phyloP scores from a whole-genome alignment of 1,140 invertebrate species.

The Drosophila melanica region DNA sequence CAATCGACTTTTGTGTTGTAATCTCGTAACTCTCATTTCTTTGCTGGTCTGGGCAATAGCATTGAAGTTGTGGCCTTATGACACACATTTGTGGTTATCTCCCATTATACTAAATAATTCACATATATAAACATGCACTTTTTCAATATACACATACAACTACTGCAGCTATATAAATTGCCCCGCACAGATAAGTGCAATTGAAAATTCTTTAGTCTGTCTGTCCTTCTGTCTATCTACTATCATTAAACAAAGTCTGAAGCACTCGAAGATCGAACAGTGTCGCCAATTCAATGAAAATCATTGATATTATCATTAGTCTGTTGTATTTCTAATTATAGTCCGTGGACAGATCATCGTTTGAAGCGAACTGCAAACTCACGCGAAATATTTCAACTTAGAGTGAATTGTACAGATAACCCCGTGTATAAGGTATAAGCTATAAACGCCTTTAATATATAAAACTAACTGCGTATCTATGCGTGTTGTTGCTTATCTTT shows the following conservation, averaged over 20 bases:
- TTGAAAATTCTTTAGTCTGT: constrained; percentile 6
- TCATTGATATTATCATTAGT: constrained; percentile 33
- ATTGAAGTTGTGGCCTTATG: constrained; percentile 81
- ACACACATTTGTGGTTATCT: constrained; percentile 79
- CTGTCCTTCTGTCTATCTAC: constrained; percentile 25
- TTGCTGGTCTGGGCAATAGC: constrained; percentile 63
- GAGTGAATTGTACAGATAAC: constrained; percentile 22
- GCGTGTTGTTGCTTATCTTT: constrained; percentile 42
- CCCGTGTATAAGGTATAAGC: background rate
- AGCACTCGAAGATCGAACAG: constrained; percentile 2
- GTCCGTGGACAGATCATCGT: background rate
- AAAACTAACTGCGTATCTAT: constrained; percentile 26
- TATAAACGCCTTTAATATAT: constrained; percentile 3
- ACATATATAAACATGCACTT: constrained; percentile 16
- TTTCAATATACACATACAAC: background rate
- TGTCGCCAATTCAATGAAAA: constrained; percentile 34
- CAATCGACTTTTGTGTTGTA: constrained; percentile 8
- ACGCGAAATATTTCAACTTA: background rate
- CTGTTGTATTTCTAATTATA: constrained; percentile 12
- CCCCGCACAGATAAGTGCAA: constrained; percentile 36
- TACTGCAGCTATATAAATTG: constrained; percentile 20
- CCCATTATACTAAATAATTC: constrained; percentile 34
- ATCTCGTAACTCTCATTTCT: constrained; percentile 35
- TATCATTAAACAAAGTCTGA: constrained; percentile 54
- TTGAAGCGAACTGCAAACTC: background rate